phyloP scores from a whole-genome alignment of 2,113 vertebrate species.

The Himantopus leucocephalus region DNA sequence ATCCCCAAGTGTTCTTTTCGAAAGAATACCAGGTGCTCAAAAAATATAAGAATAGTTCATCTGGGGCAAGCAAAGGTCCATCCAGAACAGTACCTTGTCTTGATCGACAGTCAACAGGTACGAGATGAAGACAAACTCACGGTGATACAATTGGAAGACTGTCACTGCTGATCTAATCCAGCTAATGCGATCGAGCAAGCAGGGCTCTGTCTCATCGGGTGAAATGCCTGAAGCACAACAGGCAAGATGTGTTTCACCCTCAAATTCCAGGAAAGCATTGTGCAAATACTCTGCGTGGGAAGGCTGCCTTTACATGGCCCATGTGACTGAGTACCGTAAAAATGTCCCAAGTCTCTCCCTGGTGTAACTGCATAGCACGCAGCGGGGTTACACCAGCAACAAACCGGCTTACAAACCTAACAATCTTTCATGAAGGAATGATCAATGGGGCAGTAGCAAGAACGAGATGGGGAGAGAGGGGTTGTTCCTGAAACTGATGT shows the following conservation, averaged over 20 bases:
- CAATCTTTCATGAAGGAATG: not conserved
- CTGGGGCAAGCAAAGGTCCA: not conserved
- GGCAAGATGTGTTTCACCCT: conserved; percentile 58
- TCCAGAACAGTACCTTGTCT: not conserved
- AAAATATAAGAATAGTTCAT: not conserved
- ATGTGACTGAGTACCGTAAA: conserved; percentile 26
- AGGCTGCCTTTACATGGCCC: conserved; percentile 13
- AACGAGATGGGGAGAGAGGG: not conserved
- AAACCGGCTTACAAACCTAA: not conserved
- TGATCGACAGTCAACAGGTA: not conserved
- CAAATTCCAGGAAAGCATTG: conserved; percentile 67
- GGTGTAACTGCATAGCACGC: not conserved
- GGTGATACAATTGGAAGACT: not conserved
- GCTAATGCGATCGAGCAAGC: conserved; percentile 7
- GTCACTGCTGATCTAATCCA: conserved; percentile 1
- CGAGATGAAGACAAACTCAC: not conserved
- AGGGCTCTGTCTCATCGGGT: conserved; percentile 40
- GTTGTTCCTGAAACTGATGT: rapidly evolving
- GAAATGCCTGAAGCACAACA: conserved; percentile 63
- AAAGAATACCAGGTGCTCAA: not conserved
- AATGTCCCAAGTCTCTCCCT: not conserved
- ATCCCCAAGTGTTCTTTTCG: not conserved
- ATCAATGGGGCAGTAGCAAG: not conserved
- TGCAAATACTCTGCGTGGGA: conserved; percentile 59
- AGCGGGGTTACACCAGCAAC: not conserved